Evolutionary conservation across 2,797 vertebrate species (phyloP).

Genomic region (Schizopygopsis malacanthus): DNA sequence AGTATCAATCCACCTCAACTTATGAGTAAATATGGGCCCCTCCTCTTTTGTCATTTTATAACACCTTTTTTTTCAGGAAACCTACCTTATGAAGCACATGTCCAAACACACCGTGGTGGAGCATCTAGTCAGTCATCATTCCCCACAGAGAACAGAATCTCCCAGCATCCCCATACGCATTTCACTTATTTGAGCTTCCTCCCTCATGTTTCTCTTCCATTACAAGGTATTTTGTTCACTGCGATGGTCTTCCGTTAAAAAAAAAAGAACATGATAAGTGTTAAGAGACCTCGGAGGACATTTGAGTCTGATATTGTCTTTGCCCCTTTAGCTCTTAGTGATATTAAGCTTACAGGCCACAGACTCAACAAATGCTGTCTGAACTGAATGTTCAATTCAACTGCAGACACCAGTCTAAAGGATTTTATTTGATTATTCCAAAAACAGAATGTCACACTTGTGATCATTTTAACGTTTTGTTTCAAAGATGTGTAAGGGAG

Average conservation of each 20-base stretch:
- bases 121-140: slow-evolving; percentile 96
- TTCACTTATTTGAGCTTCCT: slow-evolving; percentile 89
- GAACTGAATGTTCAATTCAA: slow-evolving; percentile 21
- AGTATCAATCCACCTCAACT: slow-evolving; percentile 68
- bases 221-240: slow-evolving; percentile 58
- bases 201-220: slow-evolving; percentile 56
- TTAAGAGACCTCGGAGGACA: slow-evolving; percentile 54
- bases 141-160: slow-evolving; percentile 95
- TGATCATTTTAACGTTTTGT: slow-evolving; percentile 47
- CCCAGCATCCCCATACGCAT: slow-evolving; percentile 95
- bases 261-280: slow-evolving; percentile 32
- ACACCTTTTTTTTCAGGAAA: slow-evolving; percentile 82
- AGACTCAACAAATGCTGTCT: slow-evolving; percentile 35
- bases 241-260: slow-evolving; percentile 64
- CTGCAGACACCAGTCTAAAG: slow-evolving; percentile 46
- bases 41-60: background rate
- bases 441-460: slow-evolving; percentile 66
- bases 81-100: slow-evolving; percentile 99
- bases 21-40: background rate
- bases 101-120: slow-evolving; percentile 99
- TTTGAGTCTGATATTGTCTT: slow-evolving; percentile 43
- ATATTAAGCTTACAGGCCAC: slow-evolving; percentile 36
- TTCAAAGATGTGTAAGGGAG: slow-evolving; percentile 76
- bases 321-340: slow-evolving; percentile 46
- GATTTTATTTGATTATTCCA: slow-evolving; percentile 43